Base-by-base conservation (phyloP, 2,797 vertebrate genomes). In the Myotis vivesi region DNA sequence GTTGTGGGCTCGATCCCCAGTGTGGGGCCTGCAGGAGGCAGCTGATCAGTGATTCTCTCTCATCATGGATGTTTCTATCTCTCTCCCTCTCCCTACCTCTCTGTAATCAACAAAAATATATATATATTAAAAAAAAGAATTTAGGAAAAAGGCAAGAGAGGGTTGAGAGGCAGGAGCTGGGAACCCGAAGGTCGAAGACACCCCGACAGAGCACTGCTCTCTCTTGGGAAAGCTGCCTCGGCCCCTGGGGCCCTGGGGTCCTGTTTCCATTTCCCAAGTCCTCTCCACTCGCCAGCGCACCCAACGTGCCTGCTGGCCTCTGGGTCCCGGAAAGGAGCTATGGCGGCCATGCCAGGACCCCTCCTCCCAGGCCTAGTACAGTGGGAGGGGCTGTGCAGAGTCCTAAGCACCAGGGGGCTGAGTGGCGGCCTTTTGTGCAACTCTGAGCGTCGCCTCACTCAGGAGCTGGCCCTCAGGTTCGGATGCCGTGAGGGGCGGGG, bases 301-400 rank as follows among this genome's bases (percentile, higher is more conserved):
- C 46, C 68, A 46, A 80, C 72, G 44, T 68, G n/a, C 25, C 25
- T 22, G 46, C 51, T 36, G 25, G 59, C 22, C 13, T 38, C 62
- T 11, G 28, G 62, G 64, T 49, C 28, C 28, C n/a, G 8, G 3
- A 85, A 87, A 17, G 4, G 6, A 92, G 33, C n/a, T 41, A 9
- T 28, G 6, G 28, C 20, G 13, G 28, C 1, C 30, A 28, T 19
- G 30, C n/a, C 11, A 19, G 46, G 16, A 1, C 19, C 25, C 16
- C 10, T 15, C 22, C 12, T 41, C 69, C 23, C 15, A 22, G 20
- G 23, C 30, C 30, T 23, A 17, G 16, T 8, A 2, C 10, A 16
- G 33, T 22, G 3, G 33, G 17, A 36, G 33, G 16, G 57, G n/a
- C 3, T 4, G 2, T 11, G 0, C 1, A 51, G 33, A 6, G 6